A percentile compares a stretch with the other conserved stretches of the same genome.
These are phyloP conservation scores for Spea hammondii DNA, from an alignment of 2,797 vertebrate genomes.

Conservation along the genomic window DNA sequence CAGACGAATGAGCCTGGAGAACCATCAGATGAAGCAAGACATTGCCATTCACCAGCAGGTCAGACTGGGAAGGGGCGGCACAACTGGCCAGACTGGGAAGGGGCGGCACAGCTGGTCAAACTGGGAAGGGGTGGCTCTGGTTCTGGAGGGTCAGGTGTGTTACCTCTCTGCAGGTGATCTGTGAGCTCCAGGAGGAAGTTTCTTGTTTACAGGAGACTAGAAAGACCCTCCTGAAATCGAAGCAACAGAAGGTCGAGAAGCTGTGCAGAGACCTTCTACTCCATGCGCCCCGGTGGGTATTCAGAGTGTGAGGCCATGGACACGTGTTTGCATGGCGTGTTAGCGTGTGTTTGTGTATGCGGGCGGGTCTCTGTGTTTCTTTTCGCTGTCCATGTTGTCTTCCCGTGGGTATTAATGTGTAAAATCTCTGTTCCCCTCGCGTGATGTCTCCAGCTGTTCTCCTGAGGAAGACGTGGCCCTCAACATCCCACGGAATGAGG, in stretches of 20 bases:
- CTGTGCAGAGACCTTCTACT: conserved; percentile 13
- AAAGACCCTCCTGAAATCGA: conserved; percentile 14
- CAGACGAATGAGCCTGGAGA: conserved; percentile 25
- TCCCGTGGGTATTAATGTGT: too few species aligned
- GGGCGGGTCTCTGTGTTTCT: too few species aligned
- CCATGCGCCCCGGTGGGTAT: conserved; percentile 1
- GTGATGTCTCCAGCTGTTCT: conserved; percentile 5
- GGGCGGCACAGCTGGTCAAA: not conserved
- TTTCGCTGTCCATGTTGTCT: too few species aligned
- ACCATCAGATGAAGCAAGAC: conserved; percentile 25
- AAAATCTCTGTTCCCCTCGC: not conserved
- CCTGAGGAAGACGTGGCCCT: conserved; percentile 33
- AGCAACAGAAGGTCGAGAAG: not conserved
- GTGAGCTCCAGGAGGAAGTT: not conserved
- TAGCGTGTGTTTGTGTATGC: too few species aligned
- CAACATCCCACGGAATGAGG: conserved; percentile 17
- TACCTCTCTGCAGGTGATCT: conserved; percentile 15
- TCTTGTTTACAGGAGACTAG: not conserved
- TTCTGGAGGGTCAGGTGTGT: too few species aligned
- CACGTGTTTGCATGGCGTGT: not conserved
- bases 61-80: not conserved
- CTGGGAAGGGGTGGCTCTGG: not conserved
- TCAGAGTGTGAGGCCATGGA: not conserved
- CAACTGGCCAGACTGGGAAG: too few species aligned
- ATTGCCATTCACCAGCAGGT: conserved; percentile 25